Evolutionary conservation across 2,888 invertebrate species (phyloP).

Genomic region (Erebia aethiops): DNA sequence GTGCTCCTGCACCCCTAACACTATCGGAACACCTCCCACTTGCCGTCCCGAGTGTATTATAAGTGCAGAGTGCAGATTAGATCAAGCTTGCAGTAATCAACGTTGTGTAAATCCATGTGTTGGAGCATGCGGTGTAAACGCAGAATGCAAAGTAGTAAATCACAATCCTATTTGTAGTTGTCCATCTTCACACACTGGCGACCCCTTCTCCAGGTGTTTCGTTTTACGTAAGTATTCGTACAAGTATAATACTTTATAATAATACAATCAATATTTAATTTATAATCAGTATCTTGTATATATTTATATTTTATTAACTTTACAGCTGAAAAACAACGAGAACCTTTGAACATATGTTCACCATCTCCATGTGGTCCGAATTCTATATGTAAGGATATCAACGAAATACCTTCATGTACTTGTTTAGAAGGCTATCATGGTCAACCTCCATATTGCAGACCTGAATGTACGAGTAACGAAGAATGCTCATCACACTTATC

Average conservation of each 20-base stretch:
- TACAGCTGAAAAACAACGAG: conserved; percentile 77
- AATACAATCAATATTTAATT: background rate
- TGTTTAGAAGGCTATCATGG: conserved; percentile 87
- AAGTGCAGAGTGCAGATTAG: conserved; percentile 88
- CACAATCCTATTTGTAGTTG: conserved; percentile 90
- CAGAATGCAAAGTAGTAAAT: conserved; percentile 89
- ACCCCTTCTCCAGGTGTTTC: conserved; percentile 85
- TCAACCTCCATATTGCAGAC: conserved; percentile 89
- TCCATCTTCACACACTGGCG: conserved; percentile 84
- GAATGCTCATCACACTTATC: conserved; percentile 87
- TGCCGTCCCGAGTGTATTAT: conserved; percentile 89
- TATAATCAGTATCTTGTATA: background rate
- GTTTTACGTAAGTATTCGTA: conserved; percentile 73
- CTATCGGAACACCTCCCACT: conserved; percentile 85
- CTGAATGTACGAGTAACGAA: conserved; percentile 90
- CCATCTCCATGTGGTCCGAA: conserved; percentile 92
- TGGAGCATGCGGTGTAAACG: conserved; percentile 87
- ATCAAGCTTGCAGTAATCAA: conserved; percentile 87
- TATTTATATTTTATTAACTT: conserved; percentile 39
- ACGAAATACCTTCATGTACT: conserved; percentile 89
- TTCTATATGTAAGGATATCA: conserved; percentile 86
- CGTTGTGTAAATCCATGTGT: conserved; percentile 89
- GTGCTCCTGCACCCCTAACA: conserved; percentile 86
- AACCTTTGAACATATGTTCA: conserved; percentile 85
- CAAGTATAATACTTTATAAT: background rate